A percentile compares a stretch with the other conserved stretches of the same genome.
These are phyloP conservation scores for Strigamia crassipes DNA, from an alignment of 2,888 invertebrate species.

Conservation along the genomic window DNA sequence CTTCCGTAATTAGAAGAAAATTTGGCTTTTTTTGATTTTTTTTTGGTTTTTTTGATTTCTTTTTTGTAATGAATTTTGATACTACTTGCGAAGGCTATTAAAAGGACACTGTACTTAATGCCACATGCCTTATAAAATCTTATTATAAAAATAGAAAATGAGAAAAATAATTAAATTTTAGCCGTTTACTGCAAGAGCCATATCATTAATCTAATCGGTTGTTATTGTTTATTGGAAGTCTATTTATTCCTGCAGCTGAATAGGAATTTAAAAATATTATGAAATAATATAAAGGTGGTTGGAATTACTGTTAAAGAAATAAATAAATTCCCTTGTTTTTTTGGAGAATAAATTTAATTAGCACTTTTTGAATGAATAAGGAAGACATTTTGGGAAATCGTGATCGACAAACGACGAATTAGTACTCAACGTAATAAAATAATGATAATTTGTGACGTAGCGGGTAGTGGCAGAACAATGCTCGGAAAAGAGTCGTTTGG, in stretches of 20 bases:
- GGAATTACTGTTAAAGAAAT: conserved; percentile 27
- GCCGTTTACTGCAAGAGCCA: neutral
- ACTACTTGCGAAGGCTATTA: conserved; percentile 24
- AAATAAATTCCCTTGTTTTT: neutral
- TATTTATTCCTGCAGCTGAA: conserved; percentile 36
- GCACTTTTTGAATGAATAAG: too few species aligned
- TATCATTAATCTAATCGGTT: neutral
- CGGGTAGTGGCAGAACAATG: too few species aligned
- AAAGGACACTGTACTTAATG: conserved; percentile 27
- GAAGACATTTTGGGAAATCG: too few species aligned
- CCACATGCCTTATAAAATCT: conserved; percentile 14
- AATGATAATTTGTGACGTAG: too few species aligned
- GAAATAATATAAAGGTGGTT: conserved; percentile 27
- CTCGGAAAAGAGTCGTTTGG: too few species aligned
- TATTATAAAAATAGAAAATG: neutral
- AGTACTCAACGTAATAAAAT: too few species aligned
- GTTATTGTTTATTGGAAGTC: conserved; percentile 31
- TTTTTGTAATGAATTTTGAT: conserved; percentile 29
- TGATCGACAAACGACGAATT: too few species aligned
- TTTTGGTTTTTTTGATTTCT: too few species aligned
- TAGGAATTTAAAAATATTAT: conserved; percentile 17
- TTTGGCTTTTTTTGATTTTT: neutral
- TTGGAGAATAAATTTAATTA: neutral
- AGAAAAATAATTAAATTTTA: neutral
- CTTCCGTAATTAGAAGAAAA: neutral